Evolutionary conservation across 2,888 invertebrate genomes (phyloP), one percentile per base, ranked within the genome.

Genomic region (Tridacna crocea): DNA sequence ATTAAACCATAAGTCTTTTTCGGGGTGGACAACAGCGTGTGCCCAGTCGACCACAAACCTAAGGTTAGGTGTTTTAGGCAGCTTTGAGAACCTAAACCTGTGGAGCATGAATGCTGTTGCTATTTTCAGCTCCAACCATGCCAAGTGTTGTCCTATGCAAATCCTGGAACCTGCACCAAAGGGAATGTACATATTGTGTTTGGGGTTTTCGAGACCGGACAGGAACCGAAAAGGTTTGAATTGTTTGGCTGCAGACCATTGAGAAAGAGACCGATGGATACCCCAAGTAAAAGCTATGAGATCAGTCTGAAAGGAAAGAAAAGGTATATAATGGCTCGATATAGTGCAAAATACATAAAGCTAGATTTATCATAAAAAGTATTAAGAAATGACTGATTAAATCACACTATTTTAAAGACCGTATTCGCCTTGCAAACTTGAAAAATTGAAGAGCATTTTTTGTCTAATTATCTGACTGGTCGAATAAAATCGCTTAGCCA

Each of bases 101-200:
- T 87, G 75, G 12, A 90, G 74, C 66, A 89, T 66, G 22, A 88
- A 78, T 4, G 87, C 88, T 27, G 87, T 82, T n/a, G 87, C 87
- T 60, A 90, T 78, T 70, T 87, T 87, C 19, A 90, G 77, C 66
- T 90, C 90, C 46, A 89, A 73, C 87, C 84, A 84, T 0, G 89
- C 90, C 19, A 90, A 55, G 72, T 89, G 89, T 63, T 90, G 90
- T 4, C 89, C 90, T 46, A 90, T 89, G 74, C 90, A 90, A 15
- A 90, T 85, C n/a, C 90, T 79, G 19, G 89, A 87, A 12, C 90
- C 89, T 24, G 90, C 89, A 10, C 90, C 90, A 75, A 90, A 90
- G 22, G 90, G 90, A 26, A 89, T 90, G 79, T 87, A 90, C 75
- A 88, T 73, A 46, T 82, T 85, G 10, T 65, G 68, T 1, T 73